Evolutionary conservation across 1,140 invertebrate genomes (phyloP).

Genomic region (Diachasma alloeum): DNA sequence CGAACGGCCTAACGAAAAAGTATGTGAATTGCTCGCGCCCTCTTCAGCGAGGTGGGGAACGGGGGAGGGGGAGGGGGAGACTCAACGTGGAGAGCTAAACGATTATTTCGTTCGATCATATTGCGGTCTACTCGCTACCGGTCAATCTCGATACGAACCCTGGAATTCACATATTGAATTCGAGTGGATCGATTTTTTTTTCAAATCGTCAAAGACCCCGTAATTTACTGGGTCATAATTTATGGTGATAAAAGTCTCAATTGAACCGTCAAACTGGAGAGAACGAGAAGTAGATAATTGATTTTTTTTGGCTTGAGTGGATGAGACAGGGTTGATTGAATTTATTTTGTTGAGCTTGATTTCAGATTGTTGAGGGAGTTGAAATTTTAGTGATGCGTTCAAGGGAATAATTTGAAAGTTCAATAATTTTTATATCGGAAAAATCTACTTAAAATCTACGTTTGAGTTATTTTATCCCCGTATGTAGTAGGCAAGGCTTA

Average conservation of each 20-base stretch:
- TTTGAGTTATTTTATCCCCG: too few species aligned
- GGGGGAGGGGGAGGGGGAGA: constrained; percentile 29
- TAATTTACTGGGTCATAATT: neutral
- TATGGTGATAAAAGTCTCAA: neutral
- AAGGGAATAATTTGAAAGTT: too few species aligned
- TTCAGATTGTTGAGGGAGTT: too few species aligned
- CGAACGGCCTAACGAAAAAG: constrained; percentile 26
- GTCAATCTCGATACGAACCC: neutral
- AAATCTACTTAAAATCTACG: too few species aligned
- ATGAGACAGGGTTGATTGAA: neutral
- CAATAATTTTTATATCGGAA: too few species aligned
- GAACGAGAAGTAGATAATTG: neutral
- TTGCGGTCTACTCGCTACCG: constrained; percentile 9
- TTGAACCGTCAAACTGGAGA: neutral
- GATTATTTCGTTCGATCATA: constrained; percentile 18
- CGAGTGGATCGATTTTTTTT: neutral
- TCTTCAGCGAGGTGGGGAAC: constrained; percentile 26
- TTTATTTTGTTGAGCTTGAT: neutral
- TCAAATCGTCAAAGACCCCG: neutral
- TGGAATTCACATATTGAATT: neutral
- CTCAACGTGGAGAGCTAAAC: neutral
- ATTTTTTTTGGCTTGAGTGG: neutral
- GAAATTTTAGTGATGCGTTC: too few species aligned
- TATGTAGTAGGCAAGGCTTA: too few species aligned
- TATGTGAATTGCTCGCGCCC: constrained; percentile 12